Evolutionary conservation across 2,888 invertebrate genomes (phyloP).

Genomic region (Ichneumoninae sp.): DNA sequence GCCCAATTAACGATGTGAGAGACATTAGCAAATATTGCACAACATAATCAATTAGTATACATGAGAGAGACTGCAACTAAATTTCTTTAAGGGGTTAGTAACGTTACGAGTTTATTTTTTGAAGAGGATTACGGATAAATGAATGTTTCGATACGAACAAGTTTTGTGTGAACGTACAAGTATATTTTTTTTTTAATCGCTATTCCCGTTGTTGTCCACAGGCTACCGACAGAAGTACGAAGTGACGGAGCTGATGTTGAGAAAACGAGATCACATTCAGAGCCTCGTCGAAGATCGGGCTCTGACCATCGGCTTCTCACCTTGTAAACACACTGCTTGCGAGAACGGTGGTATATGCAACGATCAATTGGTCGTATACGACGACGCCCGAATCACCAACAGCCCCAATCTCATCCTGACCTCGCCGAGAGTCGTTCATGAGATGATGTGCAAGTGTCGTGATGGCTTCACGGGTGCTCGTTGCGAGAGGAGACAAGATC

Average conservation of each 20-base stretch:
- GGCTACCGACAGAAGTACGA: constrained; percentile 88
- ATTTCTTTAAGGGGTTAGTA: background rate
- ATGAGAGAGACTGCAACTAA: no score
- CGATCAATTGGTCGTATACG: constrained; percentile 89
- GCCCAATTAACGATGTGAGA: no score
- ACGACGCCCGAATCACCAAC: constrained; percentile 91
- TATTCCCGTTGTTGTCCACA: constrained; percentile 25
- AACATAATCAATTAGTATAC: no score
- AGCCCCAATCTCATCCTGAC: constrained; percentile 93
- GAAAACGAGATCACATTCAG: constrained; percentile 88
- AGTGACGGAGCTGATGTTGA: constrained; percentile 88
- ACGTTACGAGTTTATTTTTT: no score
- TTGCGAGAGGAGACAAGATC: constrained; percentile 95
- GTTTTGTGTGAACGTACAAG: background rate
- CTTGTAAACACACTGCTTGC: constrained; percentile 90
- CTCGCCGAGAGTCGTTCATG: constrained; percentile 91
- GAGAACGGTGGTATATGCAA: constrained; percentile 92
- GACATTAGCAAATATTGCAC: no score
- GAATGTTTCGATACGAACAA: no score
- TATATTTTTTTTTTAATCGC: background rate
- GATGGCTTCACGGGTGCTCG: constrained; percentile 93
- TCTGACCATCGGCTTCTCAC: constrained; percentile 90
- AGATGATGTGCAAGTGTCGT: constrained; percentile 92
- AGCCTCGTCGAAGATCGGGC: constrained; percentile 87
- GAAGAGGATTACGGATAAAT: no score